Evolutionary conservation across 2,888 invertebrate species (phyloP).

Genomic region (Cabera pusaria): DNA sequence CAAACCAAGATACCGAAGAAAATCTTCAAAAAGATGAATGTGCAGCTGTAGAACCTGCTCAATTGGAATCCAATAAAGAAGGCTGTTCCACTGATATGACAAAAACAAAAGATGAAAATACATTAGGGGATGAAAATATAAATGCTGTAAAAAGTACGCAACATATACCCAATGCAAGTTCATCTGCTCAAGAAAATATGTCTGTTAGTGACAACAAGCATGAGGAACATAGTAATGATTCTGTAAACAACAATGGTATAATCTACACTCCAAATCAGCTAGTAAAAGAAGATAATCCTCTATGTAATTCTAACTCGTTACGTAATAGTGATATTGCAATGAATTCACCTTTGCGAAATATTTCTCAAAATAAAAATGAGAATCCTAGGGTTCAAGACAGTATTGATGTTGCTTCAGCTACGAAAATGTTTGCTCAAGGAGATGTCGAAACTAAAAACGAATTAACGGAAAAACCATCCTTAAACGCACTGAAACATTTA

Average conservation of each 20-base stretch:
- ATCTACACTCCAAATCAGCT: slow-evolving; percentile 1
- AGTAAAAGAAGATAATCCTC: slow-evolving; percentile 1
- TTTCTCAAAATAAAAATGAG: slow-evolving; percentile 4
- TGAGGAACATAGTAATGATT: slow-evolving; percentile 19
- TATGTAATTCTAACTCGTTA: slow-evolving; percentile 16
- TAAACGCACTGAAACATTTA: slow-evolving; percentile 30
- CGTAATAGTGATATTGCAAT: slow-evolving; percentile 24
- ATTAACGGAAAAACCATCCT: slow-evolving; percentile 19
- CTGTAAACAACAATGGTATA: slow-evolving; percentile 8
- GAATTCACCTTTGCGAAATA: slow-evolving; percentile 17
- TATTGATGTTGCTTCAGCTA: not conserved
- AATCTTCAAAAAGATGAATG: slow-evolving; percentile 10
- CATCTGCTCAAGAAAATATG: slow-evolving; percentile 6
- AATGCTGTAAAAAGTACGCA: slow-evolving; percentile 1
- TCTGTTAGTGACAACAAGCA: not conserved
- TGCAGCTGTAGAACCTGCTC: too few relatives aligned
- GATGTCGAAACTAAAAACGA: slow-evolving; percentile 12
- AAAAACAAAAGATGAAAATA: slow-evolving; percentile 1
- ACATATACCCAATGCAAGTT: not conserved
- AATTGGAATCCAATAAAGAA: slow-evolving; percentile 8
- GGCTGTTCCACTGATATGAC: not conserved
- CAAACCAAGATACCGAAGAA: slow-evolving; percentile 29
- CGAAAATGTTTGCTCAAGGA: slow-evolving; percentile 12
- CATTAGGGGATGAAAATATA: slow-evolving; percentile 3
- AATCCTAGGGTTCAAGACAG: not conserved